Evolutionary conservation across 2,113 vertebrate genomes (phyloP).

Genomic region (Neogobius melanostomus): DNA sequence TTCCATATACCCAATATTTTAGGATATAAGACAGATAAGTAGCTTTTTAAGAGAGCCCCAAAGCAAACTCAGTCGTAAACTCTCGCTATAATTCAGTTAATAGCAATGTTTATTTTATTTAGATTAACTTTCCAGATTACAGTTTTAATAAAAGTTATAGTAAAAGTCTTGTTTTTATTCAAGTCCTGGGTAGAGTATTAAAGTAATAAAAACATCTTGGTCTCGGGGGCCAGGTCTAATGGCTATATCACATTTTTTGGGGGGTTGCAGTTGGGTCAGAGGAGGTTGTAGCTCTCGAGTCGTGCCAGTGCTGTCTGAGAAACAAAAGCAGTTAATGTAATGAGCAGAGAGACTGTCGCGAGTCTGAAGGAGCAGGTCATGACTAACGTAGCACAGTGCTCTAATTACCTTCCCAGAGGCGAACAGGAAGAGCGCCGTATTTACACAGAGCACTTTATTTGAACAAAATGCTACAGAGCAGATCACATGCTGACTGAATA

Average conservation of each 20-base stretch:
- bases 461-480: not conserved
- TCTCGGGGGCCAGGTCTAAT: constrained; percentile 30
- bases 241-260: constrained; percentile 44
- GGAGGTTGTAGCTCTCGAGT: constrained; percentile 24
- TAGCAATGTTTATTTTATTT: not conserved
- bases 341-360: constrained; percentile 24
- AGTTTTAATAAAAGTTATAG: constrained; percentile 2
- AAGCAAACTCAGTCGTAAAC: not conserved
- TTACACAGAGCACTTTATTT: constrained; percentile 7
- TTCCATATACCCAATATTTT: not conserved
- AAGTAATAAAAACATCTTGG: constrained; percentile 32
- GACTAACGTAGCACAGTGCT: not conserved
- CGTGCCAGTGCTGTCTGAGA: constrained; percentile 37
- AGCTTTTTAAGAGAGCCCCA: not conserved
- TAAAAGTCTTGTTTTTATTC: not conserved
- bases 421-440: not conserved
- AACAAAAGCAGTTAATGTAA: constrained; percentile 52
- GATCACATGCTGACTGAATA: constrained; percentile 1
- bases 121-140: not conserved
- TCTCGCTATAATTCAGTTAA: not conserved
- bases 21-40: not conserved
- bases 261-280: constrained; percentile 44
- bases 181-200: constrained; percentile 6
- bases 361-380: constrained; percentile 28
- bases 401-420: not conserved